These are phyloP conservation scores for Oncopodura yosiiana DNA, from an alignment of 1,140 invertebrate genomes.

Conservation along the genomic window DNA sequence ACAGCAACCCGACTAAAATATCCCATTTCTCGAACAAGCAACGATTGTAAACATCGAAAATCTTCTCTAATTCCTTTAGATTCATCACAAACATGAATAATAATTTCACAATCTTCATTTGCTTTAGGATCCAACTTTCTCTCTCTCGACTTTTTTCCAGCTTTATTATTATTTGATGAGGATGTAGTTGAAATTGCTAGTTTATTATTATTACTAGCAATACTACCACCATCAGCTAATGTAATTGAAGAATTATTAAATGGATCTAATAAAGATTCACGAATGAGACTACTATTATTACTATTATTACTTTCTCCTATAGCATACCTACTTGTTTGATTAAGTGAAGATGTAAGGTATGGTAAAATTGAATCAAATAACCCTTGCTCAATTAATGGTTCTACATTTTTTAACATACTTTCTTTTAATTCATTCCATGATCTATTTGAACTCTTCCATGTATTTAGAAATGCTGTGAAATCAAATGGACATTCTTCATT, in stretches of 20 bases:
- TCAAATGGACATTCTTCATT: conserved; percentile 22
- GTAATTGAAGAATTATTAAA: conserved; percentile 6
- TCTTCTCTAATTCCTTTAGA: conserved; percentile 74
- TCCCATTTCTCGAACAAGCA: conserved; percentile 81
- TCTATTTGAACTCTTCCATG: conserved; percentile 8
- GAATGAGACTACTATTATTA: conserved; percentile 62
- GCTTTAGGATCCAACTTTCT: not conserved
- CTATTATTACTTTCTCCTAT: too few relatives aligned
- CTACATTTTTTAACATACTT: conserved; percentile 7
- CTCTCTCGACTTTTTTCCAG: conserved; percentile 1
- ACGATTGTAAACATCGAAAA: conserved; percentile 72
- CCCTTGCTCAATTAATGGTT: conserved; percentile 34
- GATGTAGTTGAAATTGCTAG: too few relatives aligned
- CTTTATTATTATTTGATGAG: too few relatives aligned
- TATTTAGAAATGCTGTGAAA: conserved; percentile 18
- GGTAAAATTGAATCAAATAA: conserved; percentile 37
- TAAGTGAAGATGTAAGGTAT: conserved; percentile 26
- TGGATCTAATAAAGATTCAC: conserved; percentile 52
- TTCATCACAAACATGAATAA: conserved; percentile 80
- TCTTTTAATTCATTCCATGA: conserved; percentile 5
- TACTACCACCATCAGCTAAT: too few relatives aligned
- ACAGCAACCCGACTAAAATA: conserved; percentile 80
- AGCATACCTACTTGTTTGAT: conserved; percentile 50
- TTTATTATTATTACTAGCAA: too few relatives aligned
- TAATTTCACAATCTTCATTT: conserved; percentile 50